Evolutionary conservation across 1,140 invertebrate genomes (phyloP).

Genomic region (Goniozus legneri): DNA sequence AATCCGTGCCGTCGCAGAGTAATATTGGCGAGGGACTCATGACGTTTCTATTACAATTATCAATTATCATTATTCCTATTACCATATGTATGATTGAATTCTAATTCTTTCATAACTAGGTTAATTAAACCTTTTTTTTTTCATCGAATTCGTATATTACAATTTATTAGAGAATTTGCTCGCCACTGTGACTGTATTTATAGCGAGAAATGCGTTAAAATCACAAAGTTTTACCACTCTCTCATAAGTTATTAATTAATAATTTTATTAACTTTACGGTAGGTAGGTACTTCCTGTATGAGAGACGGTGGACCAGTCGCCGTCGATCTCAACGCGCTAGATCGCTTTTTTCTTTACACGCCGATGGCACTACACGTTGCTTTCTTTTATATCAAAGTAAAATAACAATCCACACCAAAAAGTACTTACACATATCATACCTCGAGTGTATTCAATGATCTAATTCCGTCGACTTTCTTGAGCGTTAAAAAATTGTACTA

Average conservation of each 20-base stretch:
- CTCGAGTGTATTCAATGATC: constrained; percentile 14
- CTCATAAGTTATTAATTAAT: constrained; percentile 27
- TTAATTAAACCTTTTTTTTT: constrained; percentile 3
- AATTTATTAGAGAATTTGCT: constrained; percentile 8
- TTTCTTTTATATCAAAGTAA: constrained; percentile 10
- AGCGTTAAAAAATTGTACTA: too few species aligned
- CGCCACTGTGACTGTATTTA: constrained; percentile 3
- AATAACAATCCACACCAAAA: constrained; percentile 25
- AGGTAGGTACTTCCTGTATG: constrained; percentile 32
- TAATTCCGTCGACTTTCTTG: constrained; percentile 7
- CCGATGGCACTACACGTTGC: constrained; percentile 19
- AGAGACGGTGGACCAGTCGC: constrained; percentile 1
- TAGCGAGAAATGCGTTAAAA: constrained; percentile 16
- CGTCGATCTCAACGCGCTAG: neutral
- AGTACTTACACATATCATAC: constrained; percentile 26
- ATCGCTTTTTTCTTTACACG: constrained; percentile 1
- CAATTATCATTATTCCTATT: constrained; percentile 7
- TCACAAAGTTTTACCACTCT: constrained; percentile 20
- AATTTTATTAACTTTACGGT: constrained; percentile 16
- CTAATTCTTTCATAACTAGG: neutral
- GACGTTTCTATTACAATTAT: constrained; percentile 16
- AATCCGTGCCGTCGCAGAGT: constrained; percentile 4
- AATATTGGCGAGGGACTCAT: constrained; percentile 3
- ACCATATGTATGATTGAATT: neutral
- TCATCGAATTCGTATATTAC: constrained; percentile 7